Conservation (phyloP, 2,113 vertebrate genomes). For the Bubo blakistoni region DNA sequence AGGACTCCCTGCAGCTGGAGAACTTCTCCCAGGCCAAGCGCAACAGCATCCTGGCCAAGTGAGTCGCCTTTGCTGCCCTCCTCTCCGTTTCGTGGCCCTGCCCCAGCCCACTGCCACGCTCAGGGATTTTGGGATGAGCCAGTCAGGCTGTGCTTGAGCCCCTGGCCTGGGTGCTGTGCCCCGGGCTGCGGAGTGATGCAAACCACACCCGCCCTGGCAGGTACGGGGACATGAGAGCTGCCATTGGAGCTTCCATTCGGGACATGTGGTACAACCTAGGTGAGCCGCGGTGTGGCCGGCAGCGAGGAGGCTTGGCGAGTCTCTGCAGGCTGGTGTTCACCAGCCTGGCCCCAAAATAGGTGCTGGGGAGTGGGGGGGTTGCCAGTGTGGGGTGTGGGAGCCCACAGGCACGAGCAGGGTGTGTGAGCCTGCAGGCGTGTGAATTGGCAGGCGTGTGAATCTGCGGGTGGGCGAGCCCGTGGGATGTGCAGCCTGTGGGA, state of each 20-base stretch:
- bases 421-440: not conserved
- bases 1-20: slow-evolving; percentile 67
- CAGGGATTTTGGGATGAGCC: not conserved
- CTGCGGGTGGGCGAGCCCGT: too few species aligned
- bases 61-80: fast-evolving
- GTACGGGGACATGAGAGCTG: slow-evolving; percentile 61
- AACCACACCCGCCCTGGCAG: not conserved
- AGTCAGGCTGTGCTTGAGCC: not conserved
- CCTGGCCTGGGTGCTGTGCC: not conserved
- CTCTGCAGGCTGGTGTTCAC: not conserved
- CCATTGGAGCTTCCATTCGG: slow-evolving; percentile 22
- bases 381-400: not conserved
- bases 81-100: not conserved
- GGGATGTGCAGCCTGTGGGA: not conserved
- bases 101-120: too few species aligned
- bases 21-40: slow-evolving; percentile 60
- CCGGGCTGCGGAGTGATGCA: fast-evolving
- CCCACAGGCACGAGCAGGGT: not conserved
- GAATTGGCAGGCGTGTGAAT: too few species aligned
- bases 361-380: fast-evolving
- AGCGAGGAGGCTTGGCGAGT: not conserved
- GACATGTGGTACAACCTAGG: slow-evolving; percentile 71
- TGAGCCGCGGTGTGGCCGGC: not conserved
- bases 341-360: not conserved
- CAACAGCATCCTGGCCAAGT: slow-evolving; percentile 49